These are phyloP conservation scores for Naja naja DNA, from an alignment of 2,113 vertebrate species.

Conservation along the genomic window DNA sequence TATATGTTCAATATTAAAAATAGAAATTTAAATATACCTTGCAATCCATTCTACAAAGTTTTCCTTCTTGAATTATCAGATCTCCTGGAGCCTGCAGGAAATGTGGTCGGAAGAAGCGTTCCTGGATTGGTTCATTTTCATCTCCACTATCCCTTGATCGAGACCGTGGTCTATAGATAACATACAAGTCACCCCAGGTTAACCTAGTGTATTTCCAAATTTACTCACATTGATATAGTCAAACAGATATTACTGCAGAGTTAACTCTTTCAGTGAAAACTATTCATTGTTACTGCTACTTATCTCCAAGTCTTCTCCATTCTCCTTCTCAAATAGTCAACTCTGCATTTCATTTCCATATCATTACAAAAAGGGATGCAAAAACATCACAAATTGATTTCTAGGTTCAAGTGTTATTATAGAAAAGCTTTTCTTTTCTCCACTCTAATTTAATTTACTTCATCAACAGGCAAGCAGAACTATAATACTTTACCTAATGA, in stretches of 20 bases:
- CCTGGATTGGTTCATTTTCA: constrained; percentile 95
- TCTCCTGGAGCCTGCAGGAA: constrained; percentile 98
- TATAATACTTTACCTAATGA: neutral
- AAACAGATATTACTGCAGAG: neutral
- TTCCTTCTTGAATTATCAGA: constrained; percentile 93
- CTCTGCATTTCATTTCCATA: neutral
- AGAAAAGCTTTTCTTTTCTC: neutral
- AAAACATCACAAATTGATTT: neutral
- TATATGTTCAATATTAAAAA: neutral
- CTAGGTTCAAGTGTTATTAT: neutral
- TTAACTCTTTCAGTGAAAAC: neutral
- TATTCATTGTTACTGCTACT: neutral
- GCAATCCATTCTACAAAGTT: constrained; percentile 97
- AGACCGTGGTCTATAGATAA: constrained; percentile 84
- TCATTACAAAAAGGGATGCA: neutral
- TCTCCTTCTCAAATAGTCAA: neutral
- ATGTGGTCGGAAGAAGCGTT: constrained; percentile 97
- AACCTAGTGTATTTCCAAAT: neutral
- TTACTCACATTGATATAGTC: neutral
- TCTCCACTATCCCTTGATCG: constrained; percentile 94
- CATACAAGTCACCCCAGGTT: constrained; percentile 12
- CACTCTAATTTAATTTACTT: neutral
- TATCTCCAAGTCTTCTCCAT: neutral
- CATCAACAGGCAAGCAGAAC: neutral
- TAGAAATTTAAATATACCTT: constrained; percentile 75